Base-by-base conservation (phyloP, 2,888 invertebrate genomes). In the Mesochorus sp. region DNA sequence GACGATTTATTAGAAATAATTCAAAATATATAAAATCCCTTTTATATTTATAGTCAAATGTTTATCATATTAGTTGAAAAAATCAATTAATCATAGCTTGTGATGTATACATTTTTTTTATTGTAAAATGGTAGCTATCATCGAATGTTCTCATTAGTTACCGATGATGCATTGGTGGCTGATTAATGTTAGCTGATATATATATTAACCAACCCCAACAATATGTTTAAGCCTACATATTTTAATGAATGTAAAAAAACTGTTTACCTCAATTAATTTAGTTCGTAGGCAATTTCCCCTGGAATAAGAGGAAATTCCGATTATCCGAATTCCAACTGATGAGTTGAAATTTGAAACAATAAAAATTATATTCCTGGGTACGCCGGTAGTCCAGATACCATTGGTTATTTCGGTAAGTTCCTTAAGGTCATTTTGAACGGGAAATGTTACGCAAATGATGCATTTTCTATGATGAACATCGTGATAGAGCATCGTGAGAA, bases 291-390 rank as follows among this genome's bases (percentile, higher is more conserved):
- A 64, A 47, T 64, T 66, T 14, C 17, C 47, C 44, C 17, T 42
- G 17, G 53, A 68, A 21, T 64, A 64, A 28, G 10, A 42, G 5
- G 14, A 21, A 62, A 53, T 31, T 5, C 73, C 49, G 19, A 47
- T 66, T 44, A 61, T 62, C 51, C 55, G 19, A 17, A 8, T 34
- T n/a, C n/a, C n/a, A 14, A 12, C 26, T 24, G 8, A 1, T 1
- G 21, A 61, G 3, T 62, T 14, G 39, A 10, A 12, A 57, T 64
- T 61, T 6, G 68, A 31, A 31, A 64, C 26, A 21, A 66, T 47
- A 19, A 72, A 67, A 28, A 73, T 72, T 6, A 66, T 21, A 21
- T 64, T 49, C 44, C 76, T 70, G 21, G 76, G 76, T 62, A 62
- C 51, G 26, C 71, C 71, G 19, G 39, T 64, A 19, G 66, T 71